Evolutionary conservation across 2,888 invertebrate species (phyloP).

Genomic region (Thera britannica): DNA sequence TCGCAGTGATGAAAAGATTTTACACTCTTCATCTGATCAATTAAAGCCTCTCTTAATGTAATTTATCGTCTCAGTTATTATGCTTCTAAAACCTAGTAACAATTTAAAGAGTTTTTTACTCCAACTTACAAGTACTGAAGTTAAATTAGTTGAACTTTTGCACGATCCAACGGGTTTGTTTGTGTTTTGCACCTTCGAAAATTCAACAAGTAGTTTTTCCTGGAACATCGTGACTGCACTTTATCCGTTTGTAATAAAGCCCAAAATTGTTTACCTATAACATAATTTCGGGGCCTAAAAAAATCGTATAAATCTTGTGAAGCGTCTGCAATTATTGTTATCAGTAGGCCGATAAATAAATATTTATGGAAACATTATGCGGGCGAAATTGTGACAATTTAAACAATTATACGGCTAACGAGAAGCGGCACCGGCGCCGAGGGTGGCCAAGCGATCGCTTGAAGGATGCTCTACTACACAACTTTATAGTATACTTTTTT

Average conservation of each 20-base stretch:
- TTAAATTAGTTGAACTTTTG: constrained; percentile 1
- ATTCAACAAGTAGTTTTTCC: not conserved
- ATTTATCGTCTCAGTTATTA: no score
- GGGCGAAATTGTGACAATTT: constrained; percentile 78
- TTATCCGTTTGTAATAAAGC: constrained; percentile 12
- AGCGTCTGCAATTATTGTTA: constrained; percentile 55
- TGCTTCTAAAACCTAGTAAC: no score
- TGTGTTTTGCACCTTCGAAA: not conserved
- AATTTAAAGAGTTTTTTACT: no score
- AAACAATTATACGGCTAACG: constrained; percentile 76
- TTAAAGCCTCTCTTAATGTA: no score
- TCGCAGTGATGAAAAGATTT: not conserved
- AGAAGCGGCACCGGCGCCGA: constrained; percentile 58
- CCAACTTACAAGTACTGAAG: no score
- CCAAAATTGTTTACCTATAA: constrained; percentile 13
- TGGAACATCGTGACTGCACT: not conserved
- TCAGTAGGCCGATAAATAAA: constrained; percentile 68
- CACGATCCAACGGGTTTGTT: not conserved
- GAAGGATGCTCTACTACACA: constrained; percentile 51
- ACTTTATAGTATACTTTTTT: not conserved
- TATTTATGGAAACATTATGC: constrained; percentile 73
- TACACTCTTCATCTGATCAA: not conserved
- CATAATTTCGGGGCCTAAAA: constrained; percentile 36
- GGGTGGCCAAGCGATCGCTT: constrained; percentile 55
- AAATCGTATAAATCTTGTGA: constrained; percentile 54